Conservation (phyloP, 2,888 invertebrate genomes). For the Hirtodrosophila duncani region DNA sequence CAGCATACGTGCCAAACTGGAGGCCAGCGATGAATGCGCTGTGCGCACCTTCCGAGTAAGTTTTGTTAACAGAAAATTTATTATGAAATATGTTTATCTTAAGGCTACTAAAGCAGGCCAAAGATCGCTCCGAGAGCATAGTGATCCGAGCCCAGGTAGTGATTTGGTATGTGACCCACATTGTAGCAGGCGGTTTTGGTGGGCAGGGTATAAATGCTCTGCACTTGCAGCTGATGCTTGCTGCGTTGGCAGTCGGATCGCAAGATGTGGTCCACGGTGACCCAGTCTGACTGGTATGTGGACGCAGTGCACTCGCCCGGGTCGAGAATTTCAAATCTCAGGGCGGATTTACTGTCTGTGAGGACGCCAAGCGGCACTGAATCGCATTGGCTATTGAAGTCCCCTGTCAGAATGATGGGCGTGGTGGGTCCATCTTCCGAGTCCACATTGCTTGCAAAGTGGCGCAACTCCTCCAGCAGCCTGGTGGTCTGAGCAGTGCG, state of each 20-base stretch:
- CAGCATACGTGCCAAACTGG: constrained; percentile 73
- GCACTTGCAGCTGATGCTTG: constrained; percentile 74
- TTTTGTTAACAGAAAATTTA: constrained; percentile 5
- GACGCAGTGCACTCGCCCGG: constrained; percentile 78
- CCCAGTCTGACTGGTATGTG: constrained; percentile 87
- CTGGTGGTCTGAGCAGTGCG: constrained; percentile 92
- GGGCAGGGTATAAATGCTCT: constrained; percentile 83
- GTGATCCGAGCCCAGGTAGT: constrained; percentile 88
- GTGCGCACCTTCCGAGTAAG: constrained; percentile 72
- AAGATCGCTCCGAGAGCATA: constrained; percentile 88
- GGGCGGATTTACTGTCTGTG: too few relatives aligned
- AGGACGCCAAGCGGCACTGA: constrained; percentile 74
- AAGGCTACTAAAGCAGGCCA: constrained; percentile 38
- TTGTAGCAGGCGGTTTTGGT: constrained; percentile 81
- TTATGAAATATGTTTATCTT: constrained; percentile 1
- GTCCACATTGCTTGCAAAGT: constrained; percentile 83
- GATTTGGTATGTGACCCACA: constrained; percentile 86
- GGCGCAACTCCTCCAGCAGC: constrained; percentile 90
- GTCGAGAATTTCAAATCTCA: constrained; percentile 45
- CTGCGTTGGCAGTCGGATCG: constrained; percentile 80
- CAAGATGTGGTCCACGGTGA: constrained; percentile 95
- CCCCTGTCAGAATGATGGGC: constrained; percentile 93
- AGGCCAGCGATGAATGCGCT: constrained; percentile 72
- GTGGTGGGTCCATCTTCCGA: constrained; percentile 62
- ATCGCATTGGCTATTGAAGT: constrained; percentile 82